These are phyloP conservation scores for Melanotus villosus DNA, from an alignment of 2,888 invertebrate species.

Conservation along the genomic window DNA sequence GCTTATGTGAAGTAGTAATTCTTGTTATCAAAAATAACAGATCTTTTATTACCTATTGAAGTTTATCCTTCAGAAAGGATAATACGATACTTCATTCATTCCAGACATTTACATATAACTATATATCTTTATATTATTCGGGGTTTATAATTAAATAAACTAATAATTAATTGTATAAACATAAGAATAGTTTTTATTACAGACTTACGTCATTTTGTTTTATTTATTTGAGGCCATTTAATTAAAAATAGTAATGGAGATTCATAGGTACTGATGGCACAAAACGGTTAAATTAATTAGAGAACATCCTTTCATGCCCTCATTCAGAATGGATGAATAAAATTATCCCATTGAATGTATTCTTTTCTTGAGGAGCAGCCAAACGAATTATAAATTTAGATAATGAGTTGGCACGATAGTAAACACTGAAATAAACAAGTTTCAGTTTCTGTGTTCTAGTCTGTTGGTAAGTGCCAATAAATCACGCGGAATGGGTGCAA, in stretches of 20 bases:
- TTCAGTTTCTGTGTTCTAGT: slow-evolving; percentile 23
- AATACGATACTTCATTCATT: too few relatives aligned
- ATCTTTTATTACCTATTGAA: too few relatives aligned
- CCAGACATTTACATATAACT: too few relatives aligned
- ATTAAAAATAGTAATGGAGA: neutral
- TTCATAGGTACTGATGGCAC: neutral
- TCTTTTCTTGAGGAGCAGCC: slow-evolving; percentile 21
- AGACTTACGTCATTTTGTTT: neutral
- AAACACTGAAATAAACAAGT: slow-evolving; percentile 23
- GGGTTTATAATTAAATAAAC: too few relatives aligned
- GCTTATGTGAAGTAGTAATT: too few relatives aligned
- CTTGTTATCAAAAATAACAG: too few relatives aligned
- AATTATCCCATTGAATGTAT: slow-evolving; percentile 11
- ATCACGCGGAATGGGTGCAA: slow-evolving; percentile 12
- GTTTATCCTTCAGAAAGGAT: too few relatives aligned
- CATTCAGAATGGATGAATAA: slow-evolving; percentile 12
- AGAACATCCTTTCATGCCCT: neutral
- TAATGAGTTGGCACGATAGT: slow-evolving; percentile 32
- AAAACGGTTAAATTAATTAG: neutral
- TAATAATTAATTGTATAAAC: too few relatives aligned
- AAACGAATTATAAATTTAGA: slow-evolving; percentile 33
- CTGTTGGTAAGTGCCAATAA: slow-evolving; percentile 11
- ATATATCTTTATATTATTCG: too few relatives aligned
- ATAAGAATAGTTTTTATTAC: too few relatives aligned
- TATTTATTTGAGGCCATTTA: neutral